Evolutionary conservation across 2,888 invertebrate genomes (phyloP).

Genomic region (Drosophila merina): DNA sequence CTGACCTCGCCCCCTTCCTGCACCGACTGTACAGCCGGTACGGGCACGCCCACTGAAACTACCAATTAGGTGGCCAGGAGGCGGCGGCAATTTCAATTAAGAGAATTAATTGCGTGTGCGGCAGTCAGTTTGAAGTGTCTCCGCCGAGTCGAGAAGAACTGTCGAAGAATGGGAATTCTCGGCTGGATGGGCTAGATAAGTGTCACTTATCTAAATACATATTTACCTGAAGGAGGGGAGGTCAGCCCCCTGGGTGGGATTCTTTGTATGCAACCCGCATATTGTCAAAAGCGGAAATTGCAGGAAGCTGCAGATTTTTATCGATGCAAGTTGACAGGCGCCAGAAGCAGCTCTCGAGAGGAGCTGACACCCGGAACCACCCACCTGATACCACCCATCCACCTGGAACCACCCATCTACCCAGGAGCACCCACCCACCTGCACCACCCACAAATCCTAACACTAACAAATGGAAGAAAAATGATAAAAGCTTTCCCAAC

Average conservation of each 20-base stretch:
- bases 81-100: slow-evolving; percentile 77
- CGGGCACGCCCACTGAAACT: slow-evolving; percentile 54
- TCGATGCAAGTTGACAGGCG: slow-evolving; percentile 64
- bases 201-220: slow-evolving; percentile 76
- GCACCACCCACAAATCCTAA: not conserved
- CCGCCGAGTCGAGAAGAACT: not conserved
- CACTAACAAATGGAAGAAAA: not conserved
- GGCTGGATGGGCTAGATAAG: slow-evolving; percentile 49
- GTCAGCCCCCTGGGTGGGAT: not conserved
- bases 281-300: slow-evolving; percentile 50
- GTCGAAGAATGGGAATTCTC: slow-evolving; percentile 29
- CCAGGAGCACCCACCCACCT: not conserved
- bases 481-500: slow-evolving; percentile 31
- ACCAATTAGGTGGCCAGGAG: slow-evolving; percentile 74
- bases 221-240: slow-evolving; percentile 52
- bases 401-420: too few species aligned
- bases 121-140: slow-evolving; percentile 63
- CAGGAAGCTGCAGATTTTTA: slow-evolving; percentile 63
- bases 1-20: slow-evolving; percentile 1
- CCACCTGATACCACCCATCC: too few species aligned
- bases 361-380: too few species aligned
- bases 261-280: slow-evolving; percentile 47
- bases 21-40: not conserved
- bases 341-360: slow-evolving; percentile 52
- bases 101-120: slow-evolving; percentile 75